Evolutionary conservation across 2,888 invertebrate genomes (phyloP), one percentile per base, ranked within the genome.

Genomic region (Drosophila mettleri): DNA sequence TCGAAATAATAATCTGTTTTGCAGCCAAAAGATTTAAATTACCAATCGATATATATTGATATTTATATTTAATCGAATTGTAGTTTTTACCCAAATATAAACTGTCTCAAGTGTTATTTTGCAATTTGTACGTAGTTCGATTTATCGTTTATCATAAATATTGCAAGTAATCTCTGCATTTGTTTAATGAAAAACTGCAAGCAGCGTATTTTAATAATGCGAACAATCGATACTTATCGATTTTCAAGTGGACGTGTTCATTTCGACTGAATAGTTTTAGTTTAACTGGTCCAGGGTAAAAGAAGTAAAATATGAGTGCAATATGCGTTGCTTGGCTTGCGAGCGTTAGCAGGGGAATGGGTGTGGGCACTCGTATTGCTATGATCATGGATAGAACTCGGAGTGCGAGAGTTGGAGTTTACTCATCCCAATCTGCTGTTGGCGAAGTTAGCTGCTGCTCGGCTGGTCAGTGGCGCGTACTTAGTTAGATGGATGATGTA

Each of bases 401-500:
- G 4, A 49, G 49, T 34, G 7, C 46, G 48, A 41, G 22, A 54
- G 36, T 43, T 27, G n/a, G 46, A 55, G 58, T 46, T 36, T 36
- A 67, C 55, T 60, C 68, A 63, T 55, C 75, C 52, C 74, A 75
- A 70, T 66, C 70, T 62, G 53, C 49, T 52, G 36, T n/a, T 33
- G 52, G 31, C 46, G 18, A 27, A 57, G 52, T 59, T 57, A n/a
- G 49, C 45, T 33, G 54, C 34, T 51, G 39, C 27, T 45, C 52
- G 18, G 61, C 74, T 82, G 82, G 86, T 80, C 86, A 82, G 86
- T 86, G 82, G 82, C 82, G 86, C 82, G 81, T 86, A 82, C 84
- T 82, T 86, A 78, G 82, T 75, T 77, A 77, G 78, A 77, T 76
- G 69, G 73, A 76, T 84, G 80, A 69, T 77, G 83, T 77, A 62